Percentiles rank a stretch among this genome's conserved stretches.
These are phyloP conservation scores for Lacanobia wlatinum DNA, from an alignment of 2,888 invertebrate species.

Conservation along the genomic window DNA sequence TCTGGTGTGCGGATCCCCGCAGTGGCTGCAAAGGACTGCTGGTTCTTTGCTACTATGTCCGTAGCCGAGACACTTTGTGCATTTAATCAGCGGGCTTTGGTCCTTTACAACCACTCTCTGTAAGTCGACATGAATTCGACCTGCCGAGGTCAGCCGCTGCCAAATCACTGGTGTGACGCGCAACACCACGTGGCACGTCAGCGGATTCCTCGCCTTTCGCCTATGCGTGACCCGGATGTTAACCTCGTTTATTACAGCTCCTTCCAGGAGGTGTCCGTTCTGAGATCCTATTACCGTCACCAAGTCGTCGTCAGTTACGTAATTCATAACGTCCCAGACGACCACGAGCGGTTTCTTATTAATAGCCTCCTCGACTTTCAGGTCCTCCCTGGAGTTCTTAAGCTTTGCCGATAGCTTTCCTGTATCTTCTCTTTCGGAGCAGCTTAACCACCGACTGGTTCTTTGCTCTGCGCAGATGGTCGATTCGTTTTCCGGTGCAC, in stretches of 20 bases:
- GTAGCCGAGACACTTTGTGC: too few species aligned
- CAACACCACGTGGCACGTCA: too few species aligned
- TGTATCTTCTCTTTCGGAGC: background rate
- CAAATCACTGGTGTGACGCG: too few species aligned
- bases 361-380: background rate
- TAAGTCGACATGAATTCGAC: background rate
- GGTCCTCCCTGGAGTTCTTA: too few species aligned
- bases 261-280: background rate
- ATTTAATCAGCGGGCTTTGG: too few species aligned
- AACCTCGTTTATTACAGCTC: background rate
- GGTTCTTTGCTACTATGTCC: too few species aligned
- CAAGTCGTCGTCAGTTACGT: background rate
- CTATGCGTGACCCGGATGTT: too few species aligned
- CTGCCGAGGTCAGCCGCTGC: too few species aligned
- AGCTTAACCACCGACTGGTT: background rate
- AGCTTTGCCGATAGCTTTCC: background rate
- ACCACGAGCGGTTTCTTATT: background rate
- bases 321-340: background rate
- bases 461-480: constrained; percentile 3
- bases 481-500: background rate
- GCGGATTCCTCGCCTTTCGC: too few species aligned
- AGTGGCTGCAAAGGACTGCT: too few species aligned
- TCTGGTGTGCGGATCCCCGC: too few species aligned
- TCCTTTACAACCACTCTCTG: too few species aligned
- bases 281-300: background rate